A percentile compares a stretch with the other conserved stretches of the same genome.
phyloP scores from a whole-genome alignment of 2,888 invertebrate species.

The Parochlus steinenii region DNA sequence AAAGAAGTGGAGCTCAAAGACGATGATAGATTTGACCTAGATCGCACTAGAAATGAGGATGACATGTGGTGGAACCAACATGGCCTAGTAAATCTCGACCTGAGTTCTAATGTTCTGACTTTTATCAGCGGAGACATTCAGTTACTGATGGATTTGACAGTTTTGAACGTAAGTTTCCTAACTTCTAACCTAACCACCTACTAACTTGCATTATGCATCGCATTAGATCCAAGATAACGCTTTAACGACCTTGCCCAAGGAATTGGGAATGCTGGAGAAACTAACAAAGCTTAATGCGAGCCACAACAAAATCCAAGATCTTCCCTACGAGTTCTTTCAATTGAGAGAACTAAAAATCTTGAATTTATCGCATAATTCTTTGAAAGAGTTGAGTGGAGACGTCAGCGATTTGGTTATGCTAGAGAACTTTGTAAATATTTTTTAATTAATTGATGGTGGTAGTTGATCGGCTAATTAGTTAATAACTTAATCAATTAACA shows the following conservation, averaged over 20 bases:
- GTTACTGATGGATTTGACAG: slow-evolving; percentile 46
- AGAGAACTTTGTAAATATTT: slow-evolving; percentile 44
- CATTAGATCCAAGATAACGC: slow-evolving; percentile 71
- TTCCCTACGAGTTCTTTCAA: slow-evolving; percentile 50
- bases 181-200: not conserved
- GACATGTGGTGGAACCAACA: slow-evolving; percentile 74
- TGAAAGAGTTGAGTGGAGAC: slow-evolving; percentile 47
- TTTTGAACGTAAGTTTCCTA: slow-evolving; percentile 41
- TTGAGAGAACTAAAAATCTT: slow-evolving; percentile 53
- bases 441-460: slow-evolving; percentile 2
- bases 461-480: too few relatives aligned
- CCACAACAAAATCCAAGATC: slow-evolving; percentile 43
- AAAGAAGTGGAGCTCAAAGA: slow-evolving; percentile 43
- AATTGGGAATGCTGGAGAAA: slow-evolving; percentile 52
- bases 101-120: slow-evolving; percentile 54
- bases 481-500: slow-evolving; percentile 22
- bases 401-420: slow-evolving; percentile 68
- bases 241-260: slow-evolving; percentile 49
- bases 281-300: slow-evolving; percentile 50
- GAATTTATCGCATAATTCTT: slow-evolving; percentile 55
- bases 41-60: slow-evolving; percentile 32
- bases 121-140: slow-evolving; percentile 46
- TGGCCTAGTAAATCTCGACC: slow-evolving; percentile 57
- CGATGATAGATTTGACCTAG: slow-evolving; percentile 37
- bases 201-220: slow-evolving; percentile 11